A percentile compares a stretch with the other conserved stretches of the same genome.
phyloP scores from a whole-genome alignment of 2,797 vertebrate genomes.

The Rhadinocentrus ornatus region DNA sequence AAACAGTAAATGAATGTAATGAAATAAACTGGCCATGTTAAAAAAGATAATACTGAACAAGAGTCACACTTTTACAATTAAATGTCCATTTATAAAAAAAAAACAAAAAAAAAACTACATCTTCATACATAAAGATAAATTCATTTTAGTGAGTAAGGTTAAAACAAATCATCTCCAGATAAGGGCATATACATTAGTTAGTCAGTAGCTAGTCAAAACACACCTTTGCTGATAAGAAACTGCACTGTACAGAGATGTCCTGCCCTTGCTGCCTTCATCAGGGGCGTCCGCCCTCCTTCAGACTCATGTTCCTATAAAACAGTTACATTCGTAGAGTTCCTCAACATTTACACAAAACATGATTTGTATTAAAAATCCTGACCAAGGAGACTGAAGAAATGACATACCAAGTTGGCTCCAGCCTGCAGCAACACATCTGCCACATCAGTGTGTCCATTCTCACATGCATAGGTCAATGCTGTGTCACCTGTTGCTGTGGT shows the following conservation, averaged over 20 bases:
- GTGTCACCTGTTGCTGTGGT: conserved; percentile 98
- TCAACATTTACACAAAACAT: not conserved
- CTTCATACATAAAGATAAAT: not conserved
- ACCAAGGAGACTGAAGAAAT: conserved; percentile 3
- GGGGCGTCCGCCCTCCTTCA: conserved; percentile 96
- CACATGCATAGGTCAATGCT: conserved; percentile 97
- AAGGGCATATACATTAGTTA: not conserved
- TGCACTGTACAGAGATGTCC: conserved; percentile 99
- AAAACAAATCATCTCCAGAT: not conserved
- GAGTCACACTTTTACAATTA: not conserved
- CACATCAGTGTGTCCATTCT: conserved; percentile 98
- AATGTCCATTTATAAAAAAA: not conserved
- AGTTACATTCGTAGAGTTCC: conserved; percentile 17
- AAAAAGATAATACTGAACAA: not conserved
- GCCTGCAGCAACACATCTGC: conserved; percentile 97
- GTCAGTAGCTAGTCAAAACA: not conserved
- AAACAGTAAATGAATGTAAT: not conserved
- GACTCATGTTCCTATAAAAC: conserved; percentile 94
- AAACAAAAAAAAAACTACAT: too few species aligned
- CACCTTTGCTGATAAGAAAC: conserved; percentile 99
- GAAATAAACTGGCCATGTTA: not conserved
- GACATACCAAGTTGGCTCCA: conserved; percentile 93
- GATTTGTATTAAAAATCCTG: not conserved
- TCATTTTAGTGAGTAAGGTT: not conserved
- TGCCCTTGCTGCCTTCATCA: conserved; percentile 99